These are phyloP conservation scores for Sus cebifrons DNA, from an alignment of 2,797 vertebrate species.

Conservation along the genomic window DNA sequence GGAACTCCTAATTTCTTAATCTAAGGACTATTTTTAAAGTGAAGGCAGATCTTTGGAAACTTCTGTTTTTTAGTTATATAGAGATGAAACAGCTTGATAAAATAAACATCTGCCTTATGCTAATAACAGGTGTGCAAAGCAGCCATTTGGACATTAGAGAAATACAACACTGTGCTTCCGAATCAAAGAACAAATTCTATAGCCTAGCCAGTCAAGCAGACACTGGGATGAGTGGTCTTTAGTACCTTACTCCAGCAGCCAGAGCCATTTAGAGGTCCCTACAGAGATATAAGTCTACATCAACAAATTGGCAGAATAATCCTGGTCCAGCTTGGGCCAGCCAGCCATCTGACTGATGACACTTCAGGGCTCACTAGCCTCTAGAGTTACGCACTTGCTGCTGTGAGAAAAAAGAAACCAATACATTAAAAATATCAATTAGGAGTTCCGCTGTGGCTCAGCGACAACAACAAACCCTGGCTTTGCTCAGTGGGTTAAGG, in stretches of 20 bases:
- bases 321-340: conserved; percentile 52
- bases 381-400: conserved; percentile 69
- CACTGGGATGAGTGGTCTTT: neutral
- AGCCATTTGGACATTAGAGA: conserved; percentile 49
- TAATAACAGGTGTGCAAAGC: conserved; percentile 55
- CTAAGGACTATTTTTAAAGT: conserved; percentile 49
- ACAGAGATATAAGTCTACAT: conserved; percentile 21
- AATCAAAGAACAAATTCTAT: conserved; percentile 35
- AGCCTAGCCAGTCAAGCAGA: conserved; percentile 59
- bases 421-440: conserved; percentile 58
- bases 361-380: conserved; percentile 7
- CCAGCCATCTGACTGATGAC: conserved; percentile 41
- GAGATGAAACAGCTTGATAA: conserved; percentile 62
- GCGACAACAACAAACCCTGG: no score
- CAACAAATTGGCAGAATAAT: conserved; percentile 60
- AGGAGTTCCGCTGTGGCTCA: neutral
- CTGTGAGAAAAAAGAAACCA: conserved; percentile 61
- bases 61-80: conserved; percentile 62
- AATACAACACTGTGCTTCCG: conserved; percentile 46
- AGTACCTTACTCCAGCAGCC: conserved; percentile 55
- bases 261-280: neutral
- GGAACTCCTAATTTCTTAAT: no score
- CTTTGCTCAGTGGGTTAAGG: no score
- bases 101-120: conserved; percentile 57
- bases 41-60: conserved; percentile 66